Evolutionary conservation across 1,140 invertebrate species (phyloP), one percentile per base, ranked within the genome.

Genomic region (Myzus persicae): DNA sequence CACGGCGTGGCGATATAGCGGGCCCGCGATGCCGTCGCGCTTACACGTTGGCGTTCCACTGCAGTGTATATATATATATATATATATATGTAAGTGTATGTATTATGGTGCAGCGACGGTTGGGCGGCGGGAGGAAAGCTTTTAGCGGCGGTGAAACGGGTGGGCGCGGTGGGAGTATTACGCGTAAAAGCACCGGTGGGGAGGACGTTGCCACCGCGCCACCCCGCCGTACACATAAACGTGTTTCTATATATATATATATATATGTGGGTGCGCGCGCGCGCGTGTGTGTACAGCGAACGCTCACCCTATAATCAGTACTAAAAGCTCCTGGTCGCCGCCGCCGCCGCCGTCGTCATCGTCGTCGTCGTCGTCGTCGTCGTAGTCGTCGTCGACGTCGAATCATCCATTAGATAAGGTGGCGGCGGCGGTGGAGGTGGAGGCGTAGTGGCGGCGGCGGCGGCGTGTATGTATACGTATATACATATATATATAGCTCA

Each of bases 221-320:
- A 14, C 40, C 40, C 26, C 90, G 4, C 42, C 20, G 11, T 20
- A 48, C 36, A 26, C 54, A 18, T 31, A 59, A 90, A 91, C 90
- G 26, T 42, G 38, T 44, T 67, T 67, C 59, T 67, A 8, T 40
- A 40, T 90, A 22, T 40, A 51, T 90, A 36, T 31, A 24, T 48
- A 24, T 26, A n/a, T n/a, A 18, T 31, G 8, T 54, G 8, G 9
- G 2, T 54, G 24, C 26, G 31, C 18, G 31, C 18, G 59, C 18
- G 59, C 11, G 59, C n/a, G 59, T 67, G 31, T 67, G 59, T 67
- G 31, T 67, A 67, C 31, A 67, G 11, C 59, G 51, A 90, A 90
- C 51, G 89, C 40, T 93, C 91, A 93, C 91, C 91, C 91, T 93
- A 93, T 93, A 93, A 93, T 93, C 91, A 93, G 91, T 93, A 93